Percentiles rank a stretch among this genome's conserved stretches.
phyloP scores from a whole-genome alignment of 37 sponge, comb jelly and placozoan species.

The Cladorhizidae sp. region DNA sequence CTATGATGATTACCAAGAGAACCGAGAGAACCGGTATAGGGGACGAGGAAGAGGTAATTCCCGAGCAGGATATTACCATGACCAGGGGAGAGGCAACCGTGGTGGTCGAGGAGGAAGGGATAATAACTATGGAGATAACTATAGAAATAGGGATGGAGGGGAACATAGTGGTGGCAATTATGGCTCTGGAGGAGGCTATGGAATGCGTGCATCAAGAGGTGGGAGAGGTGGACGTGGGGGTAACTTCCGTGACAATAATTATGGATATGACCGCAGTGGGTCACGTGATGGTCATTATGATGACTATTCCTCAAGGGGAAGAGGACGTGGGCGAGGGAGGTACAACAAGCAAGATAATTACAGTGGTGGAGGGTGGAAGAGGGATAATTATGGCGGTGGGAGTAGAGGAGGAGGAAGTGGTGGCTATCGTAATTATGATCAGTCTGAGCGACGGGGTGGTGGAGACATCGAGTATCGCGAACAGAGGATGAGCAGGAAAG shows the following conservation, averaged over 20 bases:
- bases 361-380: background rate
- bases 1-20: background rate
- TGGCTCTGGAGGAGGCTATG: slow-evolving; percentile 5
- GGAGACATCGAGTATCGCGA: background rate
- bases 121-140: background rate
- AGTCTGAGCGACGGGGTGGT: background rate
- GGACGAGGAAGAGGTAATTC: slow-evolving; percentile 19
- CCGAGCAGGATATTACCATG: slow-evolving; percentile 10
- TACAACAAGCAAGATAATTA: background rate
- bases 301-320: background rate
- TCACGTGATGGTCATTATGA: background rate
- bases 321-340: slow-evolving; percentile 7
- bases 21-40: background rate
- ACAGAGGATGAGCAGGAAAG: background rate
- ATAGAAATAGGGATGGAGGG: slow-evolving; percentile 11
- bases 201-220: background rate
- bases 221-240: slow-evolving; percentile 5
- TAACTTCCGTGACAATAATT: background rate
- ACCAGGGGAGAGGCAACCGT: background rate
- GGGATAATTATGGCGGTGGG: background rate
- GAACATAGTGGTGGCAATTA: background rate
- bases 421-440: background rate
- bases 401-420: too few relatives aligned
- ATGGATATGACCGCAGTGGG: background rate
- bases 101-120: slow-evolving; percentile 4